These are phyloP conservation scores for Anas acuta DNA, from an alignment of 2,797 vertebrate species.

Conservation along the genomic window DNA sequence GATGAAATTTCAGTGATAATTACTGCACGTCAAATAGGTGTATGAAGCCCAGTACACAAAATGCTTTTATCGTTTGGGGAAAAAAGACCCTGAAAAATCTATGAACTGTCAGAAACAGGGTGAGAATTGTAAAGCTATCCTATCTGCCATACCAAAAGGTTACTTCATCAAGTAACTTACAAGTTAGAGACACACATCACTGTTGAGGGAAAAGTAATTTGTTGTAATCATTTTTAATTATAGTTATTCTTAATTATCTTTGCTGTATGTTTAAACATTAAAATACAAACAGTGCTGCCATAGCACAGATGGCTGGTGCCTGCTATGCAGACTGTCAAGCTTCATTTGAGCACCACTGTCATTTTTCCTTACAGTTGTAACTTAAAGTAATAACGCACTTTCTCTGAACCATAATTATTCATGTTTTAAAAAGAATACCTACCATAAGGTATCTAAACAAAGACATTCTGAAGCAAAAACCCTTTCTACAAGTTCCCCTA, in stretches of 20 bases:
- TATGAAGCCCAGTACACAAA: conserved; percentile 8
- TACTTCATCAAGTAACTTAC: conserved; percentile 73
- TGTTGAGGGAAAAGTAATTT: conserved; percentile 82
- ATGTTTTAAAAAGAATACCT: conserved; percentile 30
- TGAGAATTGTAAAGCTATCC: conserved; percentile 31
- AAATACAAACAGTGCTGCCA: conserved; percentile 79
- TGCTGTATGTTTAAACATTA: conserved; percentile 84
- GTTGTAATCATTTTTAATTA: conserved; percentile 86
- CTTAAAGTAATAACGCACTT: conserved; percentile 63
- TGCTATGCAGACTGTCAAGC: conserved; percentile 75
- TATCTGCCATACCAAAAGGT: conserved; percentile 67
- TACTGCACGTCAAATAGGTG: conserved; percentile 7
- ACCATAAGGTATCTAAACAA: not conserved
- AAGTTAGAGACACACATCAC: conserved; percentile 77
- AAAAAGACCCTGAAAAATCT: conserved; percentile 30
- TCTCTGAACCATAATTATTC: conserved; percentile 36
- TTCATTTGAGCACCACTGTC: conserved; percentile 71
- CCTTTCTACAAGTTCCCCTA: not conserved
- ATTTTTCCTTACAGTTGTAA: conserved; percentile 71
- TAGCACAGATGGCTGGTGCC: conserved; percentile 81
- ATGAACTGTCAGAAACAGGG: conserved; percentile 52
- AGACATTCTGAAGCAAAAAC: not conserved
- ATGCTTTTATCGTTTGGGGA: not conserved
- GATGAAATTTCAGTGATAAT: conserved; percentile 58
- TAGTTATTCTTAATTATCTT: conserved; percentile 87